A percentile compares a stretch with the other conserved stretches of the same genome.
These are phyloP conservation scores for Anseranas semipalmata DNA, from an alignment of 2,113 vertebrate species.

Conservation along the genomic window DNA sequence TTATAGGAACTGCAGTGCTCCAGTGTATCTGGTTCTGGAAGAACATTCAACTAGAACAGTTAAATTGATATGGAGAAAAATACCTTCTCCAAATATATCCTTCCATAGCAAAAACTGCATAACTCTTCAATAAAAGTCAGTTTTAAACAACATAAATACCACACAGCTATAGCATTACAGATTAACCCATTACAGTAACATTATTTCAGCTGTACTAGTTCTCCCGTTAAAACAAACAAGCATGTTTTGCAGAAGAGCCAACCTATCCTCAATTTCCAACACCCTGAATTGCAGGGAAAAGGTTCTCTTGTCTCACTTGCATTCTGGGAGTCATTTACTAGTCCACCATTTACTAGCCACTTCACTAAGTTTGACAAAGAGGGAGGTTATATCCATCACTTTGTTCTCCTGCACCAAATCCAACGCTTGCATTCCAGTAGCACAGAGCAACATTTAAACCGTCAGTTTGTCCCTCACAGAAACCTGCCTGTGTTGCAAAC, in stretches of 20 bases:
- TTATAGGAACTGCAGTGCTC: neutral
- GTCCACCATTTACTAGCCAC: neutral
- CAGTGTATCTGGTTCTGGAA: neutral
- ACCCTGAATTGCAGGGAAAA: neutral
- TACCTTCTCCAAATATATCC: neutral
- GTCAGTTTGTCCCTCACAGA: too few relatives aligned
- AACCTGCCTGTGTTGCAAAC: neutral
- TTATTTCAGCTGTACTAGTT: neutral
- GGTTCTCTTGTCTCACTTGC: neutral
- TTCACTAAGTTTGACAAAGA: neutral
- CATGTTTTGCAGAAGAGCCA: rapidly evolving
- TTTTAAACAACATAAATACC: neutral
- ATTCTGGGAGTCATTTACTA: neutral
- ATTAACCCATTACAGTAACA: rapidly evolving
- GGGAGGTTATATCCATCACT: neutral
- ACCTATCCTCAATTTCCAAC: neutral
- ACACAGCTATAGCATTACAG: too few relatives aligned
- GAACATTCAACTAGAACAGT: too few relatives aligned
- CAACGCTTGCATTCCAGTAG: rapidly evolving
- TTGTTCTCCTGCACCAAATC: neutral
- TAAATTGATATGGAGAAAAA: neutral
- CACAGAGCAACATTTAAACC: too few relatives aligned
- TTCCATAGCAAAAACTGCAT: neutral
- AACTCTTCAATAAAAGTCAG: neutral
- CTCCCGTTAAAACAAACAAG: neutral